These are phyloP conservation scores for Tachina lurida DNA, from an alignment of 2,888 invertebrate species.

Conservation along the genomic window DNA sequence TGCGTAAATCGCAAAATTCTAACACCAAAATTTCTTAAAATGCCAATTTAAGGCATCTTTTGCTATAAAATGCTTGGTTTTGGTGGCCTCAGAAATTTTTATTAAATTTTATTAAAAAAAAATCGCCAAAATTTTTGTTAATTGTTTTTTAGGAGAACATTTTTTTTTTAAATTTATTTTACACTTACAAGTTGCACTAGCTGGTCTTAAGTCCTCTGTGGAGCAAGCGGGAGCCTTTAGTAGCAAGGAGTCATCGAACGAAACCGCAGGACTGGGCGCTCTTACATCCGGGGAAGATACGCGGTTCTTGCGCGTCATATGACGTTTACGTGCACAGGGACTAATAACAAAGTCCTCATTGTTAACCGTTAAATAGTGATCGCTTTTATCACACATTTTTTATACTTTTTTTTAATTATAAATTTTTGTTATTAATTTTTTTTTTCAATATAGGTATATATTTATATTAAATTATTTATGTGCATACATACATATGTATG, in stretches of 20 bases:
- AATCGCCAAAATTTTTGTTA: neutral
- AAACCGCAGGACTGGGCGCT: conserved; percentile 31
- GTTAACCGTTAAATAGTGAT: conserved; percentile 69
- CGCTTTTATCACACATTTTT: conserved; percentile 47
- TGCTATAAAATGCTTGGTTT: neutral
- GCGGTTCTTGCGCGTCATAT: conserved; percentile 61
- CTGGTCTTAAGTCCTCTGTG: conserved; percentile 49
- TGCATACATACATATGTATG: too few relatives aligned
- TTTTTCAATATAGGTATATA: neutral
- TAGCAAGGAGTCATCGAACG: conserved; percentile 42
- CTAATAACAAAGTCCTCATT: conserved; percentile 68
- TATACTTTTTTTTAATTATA: conserved; percentile 2
- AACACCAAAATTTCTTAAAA: too few relatives aligned
- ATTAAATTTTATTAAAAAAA: neutral
- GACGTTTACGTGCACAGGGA: conserved; percentile 61
- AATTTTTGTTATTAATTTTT: conserved; percentile 14
- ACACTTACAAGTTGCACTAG: conserved; percentile 55
- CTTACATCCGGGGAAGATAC: conserved; percentile 65
- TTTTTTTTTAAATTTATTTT: neutral
- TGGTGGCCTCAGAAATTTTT: too few relatives aligned
- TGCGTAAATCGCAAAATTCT: too few relatives aligned
- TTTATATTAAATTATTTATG: conserved; percentile 17
- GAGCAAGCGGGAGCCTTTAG: neutral
- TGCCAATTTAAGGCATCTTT: too few relatives aligned
- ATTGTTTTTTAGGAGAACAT: neutral